phyloP scores from a whole-genome alignment of 2,797 vertebrate species.

The Pipistrellus nathusii region DNA sequence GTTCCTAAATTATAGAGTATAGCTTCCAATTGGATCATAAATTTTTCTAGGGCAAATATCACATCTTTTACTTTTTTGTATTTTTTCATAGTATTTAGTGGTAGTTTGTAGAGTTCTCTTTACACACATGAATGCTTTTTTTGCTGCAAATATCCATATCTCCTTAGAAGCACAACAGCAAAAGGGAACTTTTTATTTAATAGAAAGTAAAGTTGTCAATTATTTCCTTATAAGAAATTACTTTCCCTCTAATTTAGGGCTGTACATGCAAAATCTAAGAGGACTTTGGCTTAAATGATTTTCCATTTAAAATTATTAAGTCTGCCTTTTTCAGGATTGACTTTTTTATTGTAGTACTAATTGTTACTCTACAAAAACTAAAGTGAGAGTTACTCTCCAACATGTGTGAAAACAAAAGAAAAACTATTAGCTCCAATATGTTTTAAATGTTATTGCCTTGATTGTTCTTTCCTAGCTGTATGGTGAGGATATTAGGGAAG shows the following conservation, averaged over 20 bases:
- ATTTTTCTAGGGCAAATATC: conserved; percentile 9
- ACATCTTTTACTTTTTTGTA: conserved; percentile 52
- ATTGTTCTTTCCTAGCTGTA: conserved; percentile 52
- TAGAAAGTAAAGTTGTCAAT: not conserved
- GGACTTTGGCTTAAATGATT: conserved; percentile 4
- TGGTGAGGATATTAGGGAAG: conserved; percentile 13
- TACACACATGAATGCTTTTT: not conserved
- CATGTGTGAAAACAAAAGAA: conserved; percentile 48
- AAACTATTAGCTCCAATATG: conserved; percentile 31
- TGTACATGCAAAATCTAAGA: not conserved
- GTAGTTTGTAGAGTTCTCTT: conserved; percentile 7
- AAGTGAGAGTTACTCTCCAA: conserved; percentile 23
- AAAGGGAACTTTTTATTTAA: conserved; percentile 6
- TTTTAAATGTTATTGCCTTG: conserved; percentile 41
- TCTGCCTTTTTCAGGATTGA: not conserved
- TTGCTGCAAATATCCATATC: not conserved
- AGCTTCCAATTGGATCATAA: conserved; percentile 15
- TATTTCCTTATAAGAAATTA: conserved; percentile 5
- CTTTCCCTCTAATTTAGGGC: conserved; percentile 11
- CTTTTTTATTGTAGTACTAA: conserved; percentile 23
- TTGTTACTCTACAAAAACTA: conserved; percentile 32
- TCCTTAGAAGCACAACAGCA: not conserved
- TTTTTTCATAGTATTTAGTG: conserved; percentile 30
- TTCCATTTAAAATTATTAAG: not conserved
- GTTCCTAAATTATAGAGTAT: conserved; percentile 29